Base-by-base conservation (phyloP, 1,140 invertebrate genomes). In the Trichonephila clavipes region DNA sequence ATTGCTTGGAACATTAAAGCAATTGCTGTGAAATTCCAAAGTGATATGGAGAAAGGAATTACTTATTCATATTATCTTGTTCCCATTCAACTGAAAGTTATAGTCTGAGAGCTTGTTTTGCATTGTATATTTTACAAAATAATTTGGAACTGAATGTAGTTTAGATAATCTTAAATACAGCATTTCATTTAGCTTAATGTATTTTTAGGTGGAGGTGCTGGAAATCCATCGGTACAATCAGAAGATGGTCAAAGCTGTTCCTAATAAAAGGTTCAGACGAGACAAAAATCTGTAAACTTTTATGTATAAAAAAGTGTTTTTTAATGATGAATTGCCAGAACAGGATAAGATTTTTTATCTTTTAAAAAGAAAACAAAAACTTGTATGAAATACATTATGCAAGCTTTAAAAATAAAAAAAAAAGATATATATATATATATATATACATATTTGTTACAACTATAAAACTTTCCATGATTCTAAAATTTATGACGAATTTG, bases 161-260 rank as follows among this genome's bases (percentile, higher is more conserved):
- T 40, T 18, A n/a, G n/a, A 12, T 0, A 61, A 21, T 64, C 12
- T 14, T 14, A 5, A 12, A 62, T 34, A 40, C 34, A 14, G 21
- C 16, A 34, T 88, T 21, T 14, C 18, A 64, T 18, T 88, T 19
- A 34, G 1, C 8, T 51, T 58, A 19, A n/a, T 21, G 24, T 83
- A 7, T 44, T 85, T 40, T 24, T 24, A 92, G 85, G 34, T 51
- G 85, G 85, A 40, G 24, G 28, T 7, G 28, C 51, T 62, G 18
- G 69, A 61, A 88, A 88, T 28, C 66, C 92, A 24, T 88, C 92
- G 40, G 58, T 51, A 44, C 86, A 81, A 72, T 93, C 92, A 64
- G 92, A 93, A 61, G 92, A 93, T 88, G 92, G 92, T 10, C 92
- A 88, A 40, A 88, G 92, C 19, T 87, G 85, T 19, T 93, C 92